These are phyloP conservation scores for Gymnothorax reevesii DNA, from an alignment of 2,797 vertebrate species.

Conservation along the genomic window DNA sequence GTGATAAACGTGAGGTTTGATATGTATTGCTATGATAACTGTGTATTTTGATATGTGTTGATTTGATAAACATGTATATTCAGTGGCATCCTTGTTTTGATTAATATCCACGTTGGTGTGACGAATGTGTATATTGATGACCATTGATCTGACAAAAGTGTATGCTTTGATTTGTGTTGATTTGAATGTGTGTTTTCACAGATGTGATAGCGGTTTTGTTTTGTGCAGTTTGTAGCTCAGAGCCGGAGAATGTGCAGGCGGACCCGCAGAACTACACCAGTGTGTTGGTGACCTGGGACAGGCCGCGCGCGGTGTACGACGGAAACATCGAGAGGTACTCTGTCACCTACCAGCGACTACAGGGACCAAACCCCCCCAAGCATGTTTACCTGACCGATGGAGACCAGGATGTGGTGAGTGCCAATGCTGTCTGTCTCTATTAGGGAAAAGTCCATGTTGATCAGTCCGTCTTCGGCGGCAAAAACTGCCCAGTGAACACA, in stretches of 20 bases:
- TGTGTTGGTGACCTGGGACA: conserved; percentile 91
- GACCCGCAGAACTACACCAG: conserved; percentile 93
- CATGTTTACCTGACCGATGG: conserved; percentile 94
- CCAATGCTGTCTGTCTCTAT: not conserved
- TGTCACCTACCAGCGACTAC: conserved; percentile 87
- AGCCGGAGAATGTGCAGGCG: conserved; percentile 90
- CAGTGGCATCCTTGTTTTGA: too few relatives aligned
- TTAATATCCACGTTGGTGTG: not conserved
- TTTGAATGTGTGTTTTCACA: not conserved
- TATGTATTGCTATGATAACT: not conserved
- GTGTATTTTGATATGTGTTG: not conserved
- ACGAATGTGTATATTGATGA: not conserved
- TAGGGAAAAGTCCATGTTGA: not conserved
- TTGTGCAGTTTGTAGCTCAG: conserved; percentile 86
- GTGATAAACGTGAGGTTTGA: not conserved
- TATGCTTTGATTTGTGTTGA: too few relatives aligned
- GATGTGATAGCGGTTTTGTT: not conserved
- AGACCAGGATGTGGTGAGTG: conserved; percentile 93
- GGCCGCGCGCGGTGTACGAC: conserved; percentile 88
- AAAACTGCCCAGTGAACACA: too few relatives aligned
- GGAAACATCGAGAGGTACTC: conserved; percentile 91
- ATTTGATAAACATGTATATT: not conserved
- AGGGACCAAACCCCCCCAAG: conserved; percentile 80
- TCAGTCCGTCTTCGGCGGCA: not conserved
- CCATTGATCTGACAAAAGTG: not conserved